Conservation (phyloP, 2,888 invertebrate genomes). For the Agriopis aurantiaria region DNA sequence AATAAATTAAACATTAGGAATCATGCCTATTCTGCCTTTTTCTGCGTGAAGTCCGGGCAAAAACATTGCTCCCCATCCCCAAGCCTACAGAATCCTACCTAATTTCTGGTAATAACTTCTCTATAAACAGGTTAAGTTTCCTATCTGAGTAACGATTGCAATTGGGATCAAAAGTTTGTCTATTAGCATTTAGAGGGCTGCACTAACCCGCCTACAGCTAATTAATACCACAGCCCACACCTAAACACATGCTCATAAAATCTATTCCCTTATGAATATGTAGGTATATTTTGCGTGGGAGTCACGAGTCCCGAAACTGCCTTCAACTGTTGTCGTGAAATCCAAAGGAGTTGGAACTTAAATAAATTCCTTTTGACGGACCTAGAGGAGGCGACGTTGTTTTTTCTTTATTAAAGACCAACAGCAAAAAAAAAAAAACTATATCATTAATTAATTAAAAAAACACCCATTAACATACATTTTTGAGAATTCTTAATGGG, state of each 20-base stretch:
- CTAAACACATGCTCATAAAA: slow-evolving; percentile 10
- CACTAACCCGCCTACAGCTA: background rate
- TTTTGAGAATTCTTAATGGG: too few relatives aligned
- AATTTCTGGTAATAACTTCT: too few relatives aligned
- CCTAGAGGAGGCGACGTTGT: background rate
- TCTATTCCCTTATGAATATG: slow-evolving; percentile 14
- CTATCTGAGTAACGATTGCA: background rate
- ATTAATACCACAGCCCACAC: slow-evolving; percentile 1
- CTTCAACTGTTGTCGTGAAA: slow-evolving; percentile 8
- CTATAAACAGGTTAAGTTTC: background rate
- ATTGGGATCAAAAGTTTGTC: background rate
- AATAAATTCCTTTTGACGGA: slow-evolving; percentile 11
- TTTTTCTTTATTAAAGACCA: too few relatives aligned
- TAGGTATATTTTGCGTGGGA: slow-evolving; percentile 7
- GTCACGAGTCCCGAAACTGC: slow-evolving; percentile 1
- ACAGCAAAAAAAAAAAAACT: too few relatives aligned
- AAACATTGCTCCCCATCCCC: too few relatives aligned
- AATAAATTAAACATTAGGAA: too few relatives aligned
- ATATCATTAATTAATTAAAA: too few relatives aligned
- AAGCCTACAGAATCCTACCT: too few relatives aligned
- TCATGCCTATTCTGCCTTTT: too few relatives aligned
- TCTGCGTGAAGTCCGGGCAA: too few relatives aligned
- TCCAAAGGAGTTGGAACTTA: slow-evolving; percentile 9
- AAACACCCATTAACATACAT: too few relatives aligned
- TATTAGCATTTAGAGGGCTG: background rate